Conservation (phyloP, 2,888 invertebrate genomes). For the Venusia cambrica region DNA sequence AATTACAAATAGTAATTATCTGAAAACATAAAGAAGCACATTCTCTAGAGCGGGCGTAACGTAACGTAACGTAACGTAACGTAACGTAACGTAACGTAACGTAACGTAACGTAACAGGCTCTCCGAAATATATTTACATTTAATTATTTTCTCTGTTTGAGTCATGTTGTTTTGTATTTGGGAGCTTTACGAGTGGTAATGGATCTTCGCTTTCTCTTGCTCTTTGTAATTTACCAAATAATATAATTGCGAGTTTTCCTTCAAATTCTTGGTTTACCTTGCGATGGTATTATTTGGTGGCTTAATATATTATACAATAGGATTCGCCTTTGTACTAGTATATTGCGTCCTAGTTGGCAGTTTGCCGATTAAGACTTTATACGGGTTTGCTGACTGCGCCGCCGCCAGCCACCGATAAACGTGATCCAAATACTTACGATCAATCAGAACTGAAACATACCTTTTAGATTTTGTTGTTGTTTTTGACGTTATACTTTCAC, state of each 20-base stretch:
- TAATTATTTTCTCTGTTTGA: constrained; percentile 12
- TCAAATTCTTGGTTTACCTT: no score
- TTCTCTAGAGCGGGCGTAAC: constrained; percentile 1
- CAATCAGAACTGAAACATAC: no score
- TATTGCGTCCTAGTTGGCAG: constrained; percentile 14
- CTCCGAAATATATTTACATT: constrained; percentile 13
- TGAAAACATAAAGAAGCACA: constrained; percentile 3
- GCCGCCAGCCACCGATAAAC: neutral
- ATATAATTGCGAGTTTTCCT: no score
- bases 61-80: constrained; percentile 3
- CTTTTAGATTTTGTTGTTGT: no score
- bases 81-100: constrained; percentile 2
- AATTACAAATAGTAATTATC: constrained; percentile 4
- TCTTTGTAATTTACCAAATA: no score
- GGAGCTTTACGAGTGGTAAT: constrained; percentile 1
- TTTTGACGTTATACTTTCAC: no score
- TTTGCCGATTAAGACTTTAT: constrained; percentile 8
- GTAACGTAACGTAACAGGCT: constrained; percentile 2
- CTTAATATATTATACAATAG: neutral
- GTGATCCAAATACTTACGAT: constrained; percentile 1
- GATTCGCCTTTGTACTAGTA: constrained; percentile 2
- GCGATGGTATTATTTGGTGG: no score
- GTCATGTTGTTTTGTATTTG: constrained; percentile 9
- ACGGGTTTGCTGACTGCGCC: neutral
- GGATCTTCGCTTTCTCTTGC: neutral